Evolutionary conservation across 2,888 invertebrate genomes (phyloP).

Genomic region (Hemistola chrysoprasaria): DNA sequence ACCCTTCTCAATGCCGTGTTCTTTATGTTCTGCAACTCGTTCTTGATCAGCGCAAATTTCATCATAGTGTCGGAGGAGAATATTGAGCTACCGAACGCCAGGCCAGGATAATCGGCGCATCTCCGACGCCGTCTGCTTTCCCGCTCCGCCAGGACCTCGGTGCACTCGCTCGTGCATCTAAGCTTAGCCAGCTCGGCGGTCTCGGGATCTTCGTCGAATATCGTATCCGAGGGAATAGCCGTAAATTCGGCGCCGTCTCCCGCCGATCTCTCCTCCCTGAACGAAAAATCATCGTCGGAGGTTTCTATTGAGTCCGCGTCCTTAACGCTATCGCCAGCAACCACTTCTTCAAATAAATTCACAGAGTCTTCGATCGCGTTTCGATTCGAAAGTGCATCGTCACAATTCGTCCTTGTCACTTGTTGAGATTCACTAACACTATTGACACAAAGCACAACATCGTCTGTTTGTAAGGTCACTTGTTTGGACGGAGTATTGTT

Average conservation of each 20-base stretch:
- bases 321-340: constrained; percentile 58
- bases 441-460: constrained; percentile 80
- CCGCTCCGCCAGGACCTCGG: constrained; percentile 93
- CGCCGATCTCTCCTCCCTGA: constrained; percentile 68
- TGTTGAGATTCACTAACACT: constrained; percentile 81
- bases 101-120: constrained; percentile 95
- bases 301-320: constrained; percentile 54
- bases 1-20: constrained; percentile 98
- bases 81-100: constrained; percentile 95
- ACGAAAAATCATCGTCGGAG: constrained; percentile 72
- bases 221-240: constrained; percentile 51
- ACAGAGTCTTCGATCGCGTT: constrained; percentile 59
- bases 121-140: constrained; percentile 89
- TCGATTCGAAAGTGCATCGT: constrained; percentile 81
- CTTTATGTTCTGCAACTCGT: constrained; percentile 98
- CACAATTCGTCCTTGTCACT: constrained; percentile 80
- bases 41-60: constrained; percentile 98
- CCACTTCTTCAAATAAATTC: constrained; percentile 68
- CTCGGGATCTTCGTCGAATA: constrained; percentile 87
- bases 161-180: constrained; percentile 93
- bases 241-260: constrained; percentile 73
- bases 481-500: constrained; percentile 69
- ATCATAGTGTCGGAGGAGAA: constrained; percentile 98
- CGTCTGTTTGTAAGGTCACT: constrained; percentile 76
- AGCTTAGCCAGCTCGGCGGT: constrained; percentile 91